Conservation (phyloP, 1,140 invertebrate species). For the Drosophila willistoni region DNA sequence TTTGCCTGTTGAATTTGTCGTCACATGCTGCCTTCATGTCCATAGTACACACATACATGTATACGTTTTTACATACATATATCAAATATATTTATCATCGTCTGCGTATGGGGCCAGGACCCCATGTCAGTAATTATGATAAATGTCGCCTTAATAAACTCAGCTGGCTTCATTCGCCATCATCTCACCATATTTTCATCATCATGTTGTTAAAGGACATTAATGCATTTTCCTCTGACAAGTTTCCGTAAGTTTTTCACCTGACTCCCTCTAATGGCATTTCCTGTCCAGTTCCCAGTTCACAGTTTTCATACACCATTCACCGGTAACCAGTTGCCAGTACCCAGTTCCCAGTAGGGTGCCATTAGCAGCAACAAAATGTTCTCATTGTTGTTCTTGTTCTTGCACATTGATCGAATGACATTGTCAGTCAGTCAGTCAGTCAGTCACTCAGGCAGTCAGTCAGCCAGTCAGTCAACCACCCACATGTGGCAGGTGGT, state of each 20-base stretch:
- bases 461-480: conserved; percentile 19
- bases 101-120: conserved; percentile 9
- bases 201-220: conserved; percentile 21
- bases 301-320: neutral
- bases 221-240: conserved; percentile 64
- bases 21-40: conserved; percentile 19
- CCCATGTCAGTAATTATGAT: conserved; percentile 67
- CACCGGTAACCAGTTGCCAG: conserved; percentile 27
- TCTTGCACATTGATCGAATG: conserved; percentile 47
- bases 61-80: neutral
- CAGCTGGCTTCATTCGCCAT: conserved; percentile 23
- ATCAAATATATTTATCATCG: conserved; percentile 6
- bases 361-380: conserved; percentile 62
- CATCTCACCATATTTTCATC: conserved; percentile 29
- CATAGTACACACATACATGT: neutral
- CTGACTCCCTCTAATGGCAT: conserved; percentile 63
- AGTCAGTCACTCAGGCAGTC: too few relatives aligned
- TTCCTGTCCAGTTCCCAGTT: conserved; percentile 56
- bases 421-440: conserved; percentile 29
- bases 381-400: conserved; percentile 21
- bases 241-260: conserved; percentile 38
- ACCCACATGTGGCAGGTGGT: neutral
- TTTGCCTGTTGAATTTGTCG: conserved; percentile 65
- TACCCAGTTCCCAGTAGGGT: conserved; percentile 15
- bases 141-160: conserved; percentile 72